Evolutionary conservation across 2,888 invertebrate species (phyloP).

Genomic region (Nephrotoma appendiculata): DNA sequence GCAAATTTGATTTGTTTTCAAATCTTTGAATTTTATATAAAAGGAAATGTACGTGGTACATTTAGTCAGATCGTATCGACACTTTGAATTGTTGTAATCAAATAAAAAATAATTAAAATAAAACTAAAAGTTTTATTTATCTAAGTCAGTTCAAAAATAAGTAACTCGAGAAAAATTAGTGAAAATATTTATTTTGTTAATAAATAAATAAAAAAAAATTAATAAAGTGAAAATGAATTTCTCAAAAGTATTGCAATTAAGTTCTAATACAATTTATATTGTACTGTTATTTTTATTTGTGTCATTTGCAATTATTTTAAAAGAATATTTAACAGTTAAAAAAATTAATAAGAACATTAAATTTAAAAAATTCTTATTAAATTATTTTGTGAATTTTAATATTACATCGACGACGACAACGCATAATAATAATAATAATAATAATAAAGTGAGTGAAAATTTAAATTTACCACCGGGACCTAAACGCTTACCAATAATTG

Average conservation of each 20-base stretch:
- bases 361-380: not conserved
- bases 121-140: not conserved
- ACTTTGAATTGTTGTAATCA: not conserved
- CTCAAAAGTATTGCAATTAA: slow-evolving; percentile 10
- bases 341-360: not conserved
- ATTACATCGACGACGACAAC: not conserved
- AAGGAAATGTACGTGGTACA: not conserved
- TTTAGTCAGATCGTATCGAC: slow-evolving; percentile 1
- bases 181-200: not conserved
- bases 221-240: slow-evolving; percentile 3
- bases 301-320: slow-evolving; percentile 11
- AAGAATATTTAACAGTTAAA: not conserved
- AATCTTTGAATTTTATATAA: not conserved
- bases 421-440: slow-evolving; percentile 1
- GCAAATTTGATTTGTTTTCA: not conserved
- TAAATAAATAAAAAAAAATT: not conserved
- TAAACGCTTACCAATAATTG: slow-evolving; percentile 39
- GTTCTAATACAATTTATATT: slow-evolving; percentile 15
- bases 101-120: not conserved
- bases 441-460: slow-evolving; percentile 5
- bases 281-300: slow-evolving; percentile 13
- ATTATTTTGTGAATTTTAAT: not conserved
- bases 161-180: not conserved
- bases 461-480: slow-evolving; percentile 34
- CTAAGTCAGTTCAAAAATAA: not conserved